Evolutionary conservation across 1,140 invertebrate genomes (phyloP).

Genomic region (Dendroctonus ponderosae): DNA sequence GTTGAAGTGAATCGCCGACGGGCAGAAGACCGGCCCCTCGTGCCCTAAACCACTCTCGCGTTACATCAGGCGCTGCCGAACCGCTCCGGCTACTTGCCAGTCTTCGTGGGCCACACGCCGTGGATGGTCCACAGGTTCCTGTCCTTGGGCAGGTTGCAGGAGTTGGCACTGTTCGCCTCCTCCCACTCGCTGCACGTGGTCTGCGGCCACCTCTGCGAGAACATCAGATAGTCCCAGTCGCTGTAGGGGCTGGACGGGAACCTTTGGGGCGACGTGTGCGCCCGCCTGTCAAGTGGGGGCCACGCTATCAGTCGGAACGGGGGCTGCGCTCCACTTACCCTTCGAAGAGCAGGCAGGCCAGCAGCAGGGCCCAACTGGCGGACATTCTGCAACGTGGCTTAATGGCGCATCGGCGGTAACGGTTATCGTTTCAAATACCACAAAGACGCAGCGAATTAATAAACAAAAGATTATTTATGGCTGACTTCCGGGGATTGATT

Average conservation of each 20-base stretch:
- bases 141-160: conserved; percentile 63
- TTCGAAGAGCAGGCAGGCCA: no score
- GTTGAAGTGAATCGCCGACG: conserved; percentile 66
- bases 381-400: no score
- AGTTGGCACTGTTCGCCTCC: conserved; percentile 56
- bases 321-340: no score
- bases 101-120: conserved; percentile 78
- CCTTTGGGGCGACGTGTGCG: no score
- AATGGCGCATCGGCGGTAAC: no score
- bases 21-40: conserved; percentile 67
- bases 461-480: no score
- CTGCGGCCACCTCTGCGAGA: conserved; percentile 78
- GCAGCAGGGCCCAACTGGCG: no score
- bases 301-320: no score
- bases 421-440: no score
- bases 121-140: conserved; percentile 74
- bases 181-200: conserved; percentile 74
- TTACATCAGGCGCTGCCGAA: not conserved
- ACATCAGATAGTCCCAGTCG: conserved; percentile 74
- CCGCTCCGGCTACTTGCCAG: conserved; percentile 50
- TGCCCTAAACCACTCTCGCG: conserved; percentile 27
- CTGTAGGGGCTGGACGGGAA: conserved; percentile 32
- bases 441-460: no score
- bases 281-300: no score
- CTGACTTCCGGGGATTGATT: no score